These are phyloP conservation scores for Galeruca laticollis DNA, from an alignment of 2,888 invertebrate genomes.

Conservation along the genomic window DNA sequence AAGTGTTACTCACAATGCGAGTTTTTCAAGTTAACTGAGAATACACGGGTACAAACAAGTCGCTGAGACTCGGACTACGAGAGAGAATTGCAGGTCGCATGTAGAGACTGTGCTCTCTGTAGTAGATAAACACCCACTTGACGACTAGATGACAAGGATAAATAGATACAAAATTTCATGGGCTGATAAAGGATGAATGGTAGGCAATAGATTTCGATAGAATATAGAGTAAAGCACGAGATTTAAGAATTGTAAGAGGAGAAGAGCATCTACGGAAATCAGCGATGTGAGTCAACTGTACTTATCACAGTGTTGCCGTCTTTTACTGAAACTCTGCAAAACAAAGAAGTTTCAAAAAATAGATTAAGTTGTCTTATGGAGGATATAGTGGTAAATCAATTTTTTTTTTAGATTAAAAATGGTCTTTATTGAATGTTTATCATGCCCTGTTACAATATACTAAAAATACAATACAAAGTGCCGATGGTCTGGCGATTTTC, in stretches of 20 bases:
- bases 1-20: neutral
- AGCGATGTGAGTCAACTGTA: slow-evolving; percentile 38
- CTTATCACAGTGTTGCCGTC: slow-evolving; percentile 24
- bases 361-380: too few species aligned
- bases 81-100: slow-evolving; percentile 15
- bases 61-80: neutral
- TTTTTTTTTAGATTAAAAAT: too few species aligned
- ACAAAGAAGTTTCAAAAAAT: neutral
- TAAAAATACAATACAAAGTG: too few species aligned
- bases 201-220: neutral
- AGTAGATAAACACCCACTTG: slow-evolving; percentile 12
- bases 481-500: too few species aligned
- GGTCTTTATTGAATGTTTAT: too few species aligned
- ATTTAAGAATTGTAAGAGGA: slow-evolving; percentile 18
- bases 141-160: neutral
- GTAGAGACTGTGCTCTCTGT: slow-evolving; percentile 6
- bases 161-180: neutral
- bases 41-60: neutral
- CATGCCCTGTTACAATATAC: too few species aligned
- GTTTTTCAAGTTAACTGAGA: slow-evolving; percentile 14
- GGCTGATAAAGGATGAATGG: neutral
- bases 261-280: slow-evolving; percentile 36
- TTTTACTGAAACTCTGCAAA: neutral
- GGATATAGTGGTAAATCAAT: too few species aligned
- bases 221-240: slow-evolving; percentile 13